A percentile compares a stretch with the other conserved stretches of the same genome.
Conservation (phyloP, 2,797 vertebrate genomes). For the Notoglanidium macrostoma region DNA sequence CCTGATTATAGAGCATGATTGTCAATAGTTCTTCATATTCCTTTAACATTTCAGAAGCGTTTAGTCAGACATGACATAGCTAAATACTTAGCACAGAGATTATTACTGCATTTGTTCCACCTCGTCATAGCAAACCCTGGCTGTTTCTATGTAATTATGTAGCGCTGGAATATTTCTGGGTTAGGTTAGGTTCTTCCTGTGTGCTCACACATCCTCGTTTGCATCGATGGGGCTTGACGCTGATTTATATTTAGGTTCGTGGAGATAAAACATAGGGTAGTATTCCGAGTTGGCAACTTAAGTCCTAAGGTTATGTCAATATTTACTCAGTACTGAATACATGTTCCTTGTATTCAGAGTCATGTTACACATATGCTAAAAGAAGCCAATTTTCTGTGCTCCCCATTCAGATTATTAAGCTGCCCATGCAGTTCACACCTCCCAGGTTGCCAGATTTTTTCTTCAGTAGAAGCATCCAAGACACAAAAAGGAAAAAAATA, state of each 20-base stretch:
- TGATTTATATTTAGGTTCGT: neutral
- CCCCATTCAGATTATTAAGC: neutral
- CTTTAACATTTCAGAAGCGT: neutral
- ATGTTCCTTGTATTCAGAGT: neutral
- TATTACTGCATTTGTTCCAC: neutral
- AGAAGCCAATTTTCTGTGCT: neutral
- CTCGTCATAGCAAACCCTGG: neutral
- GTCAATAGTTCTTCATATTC: neutral
- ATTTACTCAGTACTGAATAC: neutral
- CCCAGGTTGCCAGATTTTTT: neutral
- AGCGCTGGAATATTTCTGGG: neutral
- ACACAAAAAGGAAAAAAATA: too few relatives aligned
- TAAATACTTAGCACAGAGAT: neutral
- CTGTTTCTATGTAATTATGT: neutral
- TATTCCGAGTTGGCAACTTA: slow-evolving; percentile 25
- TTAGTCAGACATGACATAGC: neutral
- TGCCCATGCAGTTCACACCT: neutral
- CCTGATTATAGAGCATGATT: slow-evolving; percentile 8
- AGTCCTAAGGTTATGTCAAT: neutral
- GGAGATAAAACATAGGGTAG: slow-evolving; percentile 63
- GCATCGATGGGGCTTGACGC: neutral
- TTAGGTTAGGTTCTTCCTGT: neutral
- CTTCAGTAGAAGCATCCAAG: too few relatives aligned
- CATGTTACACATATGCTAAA: neutral
- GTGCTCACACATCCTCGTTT: neutral